These are phyloP conservation scores for Halocynthia aurantium DNA, from an alignment of 23 tunicate genomes.

Conservation along the genomic window DNA sequence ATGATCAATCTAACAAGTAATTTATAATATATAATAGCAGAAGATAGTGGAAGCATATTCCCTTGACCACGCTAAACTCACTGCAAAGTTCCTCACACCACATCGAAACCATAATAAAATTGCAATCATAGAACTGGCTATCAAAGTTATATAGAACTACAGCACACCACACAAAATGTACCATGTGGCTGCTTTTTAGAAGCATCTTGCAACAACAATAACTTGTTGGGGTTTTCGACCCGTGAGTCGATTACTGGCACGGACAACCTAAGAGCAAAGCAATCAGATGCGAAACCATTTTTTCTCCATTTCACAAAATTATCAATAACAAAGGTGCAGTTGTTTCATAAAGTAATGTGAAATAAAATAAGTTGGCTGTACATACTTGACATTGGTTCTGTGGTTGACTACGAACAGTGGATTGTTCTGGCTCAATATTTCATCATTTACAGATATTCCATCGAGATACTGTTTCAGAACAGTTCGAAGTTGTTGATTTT, in stretches of 20 bases:
- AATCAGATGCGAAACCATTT: not conserved
- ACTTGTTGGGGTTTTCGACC: constrained; percentile 44
- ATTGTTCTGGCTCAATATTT: constrained; percentile 74
- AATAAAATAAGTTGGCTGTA: not conserved
- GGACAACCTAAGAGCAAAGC: constrained; percentile 24
- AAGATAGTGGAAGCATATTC: too few relatives aligned
- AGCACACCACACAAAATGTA: not conserved
- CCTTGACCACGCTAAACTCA: too few relatives aligned
- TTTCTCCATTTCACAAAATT: too few relatives aligned
- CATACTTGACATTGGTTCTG: constrained; percentile 88
- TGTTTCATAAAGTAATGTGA: too few relatives aligned
- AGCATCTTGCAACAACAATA: constrained; percentile 51
- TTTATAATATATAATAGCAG: too few relatives aligned
- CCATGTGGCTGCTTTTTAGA: not conserved
- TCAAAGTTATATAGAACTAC: too few relatives aligned
- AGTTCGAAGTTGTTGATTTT: constrained; percentile 79
- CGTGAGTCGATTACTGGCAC: constrained; percentile 73
- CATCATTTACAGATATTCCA: constrained; percentile 96
- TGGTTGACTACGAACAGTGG: constrained; percentile 96
- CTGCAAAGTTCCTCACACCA: too few relatives aligned
- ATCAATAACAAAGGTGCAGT: too few relatives aligned
- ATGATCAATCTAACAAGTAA: too few relatives aligned
- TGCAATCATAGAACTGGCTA: too few relatives aligned
- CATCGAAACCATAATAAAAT: too few relatives aligned
- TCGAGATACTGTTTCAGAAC: constrained; percentile 95